phyloP scores from a whole-genome alignment of 2,888 invertebrate genomes.

The Conistra vaccinii region DNA sequence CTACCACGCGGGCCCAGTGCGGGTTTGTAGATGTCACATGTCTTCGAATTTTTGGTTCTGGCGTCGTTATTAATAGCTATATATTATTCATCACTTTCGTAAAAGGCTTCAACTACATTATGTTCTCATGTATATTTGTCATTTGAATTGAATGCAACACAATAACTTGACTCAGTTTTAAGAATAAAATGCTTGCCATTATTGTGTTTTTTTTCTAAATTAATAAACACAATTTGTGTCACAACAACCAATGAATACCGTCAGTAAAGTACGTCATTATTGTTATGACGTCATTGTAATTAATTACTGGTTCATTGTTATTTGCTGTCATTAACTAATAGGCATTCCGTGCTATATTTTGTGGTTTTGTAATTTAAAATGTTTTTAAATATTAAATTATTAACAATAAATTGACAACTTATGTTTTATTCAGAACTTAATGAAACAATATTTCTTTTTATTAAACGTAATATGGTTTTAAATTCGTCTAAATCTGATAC shows the following conservation, averaged over 20 bases:
- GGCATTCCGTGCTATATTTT: neutral
- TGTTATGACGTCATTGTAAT: constrained; percentile 24
- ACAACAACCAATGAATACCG: constrained; percentile 16
- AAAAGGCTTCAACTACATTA: neutral
- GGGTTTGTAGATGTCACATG: too few species aligned
- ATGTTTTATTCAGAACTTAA: neutral
- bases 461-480: too few species aligned
- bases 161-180: neutral
- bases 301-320: constrained; percentile 12
- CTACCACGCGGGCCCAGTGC: too few species aligned
- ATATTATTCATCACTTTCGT: neutral
- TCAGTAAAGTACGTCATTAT: constrained; percentile 35
- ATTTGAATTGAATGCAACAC: constrained; percentile 5
- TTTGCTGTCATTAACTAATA: constrained; percentile 7
- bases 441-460: neutral
- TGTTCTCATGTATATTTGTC: constrained; percentile 6
- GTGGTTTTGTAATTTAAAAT: constrained; percentile 11
- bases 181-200: neutral
- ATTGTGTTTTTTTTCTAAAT: neutral
- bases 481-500: neutral
- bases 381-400: too few species aligned
- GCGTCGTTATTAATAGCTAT: too few species aligned
- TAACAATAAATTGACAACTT: too few species aligned
- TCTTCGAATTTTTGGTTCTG: too few species aligned
- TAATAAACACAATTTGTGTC: constrained; percentile 34